phyloP scores from a whole-genome alignment of 2,797 vertebrate genomes.

The Euphonia xanthogaster region DNA sequence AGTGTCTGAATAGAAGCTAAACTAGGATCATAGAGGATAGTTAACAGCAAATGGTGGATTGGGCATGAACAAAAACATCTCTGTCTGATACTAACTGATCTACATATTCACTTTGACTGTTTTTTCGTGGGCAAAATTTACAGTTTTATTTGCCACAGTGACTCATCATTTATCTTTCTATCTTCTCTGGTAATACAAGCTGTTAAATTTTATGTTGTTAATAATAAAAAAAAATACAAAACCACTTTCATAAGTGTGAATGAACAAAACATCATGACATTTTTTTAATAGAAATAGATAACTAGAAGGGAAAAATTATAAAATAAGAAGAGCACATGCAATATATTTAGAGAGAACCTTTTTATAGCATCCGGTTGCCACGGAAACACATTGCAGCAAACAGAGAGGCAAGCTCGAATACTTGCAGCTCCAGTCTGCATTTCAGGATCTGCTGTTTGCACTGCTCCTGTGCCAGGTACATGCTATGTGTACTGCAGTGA shows the following conservation, averaged over 20 bases:
- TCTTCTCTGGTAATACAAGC: not conserved
- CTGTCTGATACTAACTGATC: not conserved
- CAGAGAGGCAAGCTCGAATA: not conserved
- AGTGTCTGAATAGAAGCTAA: not conserved
- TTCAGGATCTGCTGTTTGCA: not conserved
- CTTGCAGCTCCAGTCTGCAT: not conserved
- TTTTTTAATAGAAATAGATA: not conserved
- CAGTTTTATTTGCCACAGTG: not conserved
- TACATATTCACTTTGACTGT: not conserved
- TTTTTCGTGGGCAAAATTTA: not conserved
- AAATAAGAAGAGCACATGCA: not conserved
- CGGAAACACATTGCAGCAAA: constrained; percentile 26
- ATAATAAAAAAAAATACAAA: not conserved
- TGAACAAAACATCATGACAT: not conserved
- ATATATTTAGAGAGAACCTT: not conserved
- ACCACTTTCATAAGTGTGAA: not conserved
- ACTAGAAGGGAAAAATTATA: not conserved
- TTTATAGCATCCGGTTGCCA: not conserved
- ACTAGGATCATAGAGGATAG: not conserved
- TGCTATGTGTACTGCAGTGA: not conserved
- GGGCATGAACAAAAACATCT: not conserved
- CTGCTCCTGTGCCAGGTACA: not conserved
- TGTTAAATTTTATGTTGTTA: not conserved
- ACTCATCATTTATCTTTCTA: not conserved
- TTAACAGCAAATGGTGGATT: not conserved